phyloP scores from a whole-genome alignment of 1,140 invertebrate species.

The Neodiprion fabricii region DNA sequence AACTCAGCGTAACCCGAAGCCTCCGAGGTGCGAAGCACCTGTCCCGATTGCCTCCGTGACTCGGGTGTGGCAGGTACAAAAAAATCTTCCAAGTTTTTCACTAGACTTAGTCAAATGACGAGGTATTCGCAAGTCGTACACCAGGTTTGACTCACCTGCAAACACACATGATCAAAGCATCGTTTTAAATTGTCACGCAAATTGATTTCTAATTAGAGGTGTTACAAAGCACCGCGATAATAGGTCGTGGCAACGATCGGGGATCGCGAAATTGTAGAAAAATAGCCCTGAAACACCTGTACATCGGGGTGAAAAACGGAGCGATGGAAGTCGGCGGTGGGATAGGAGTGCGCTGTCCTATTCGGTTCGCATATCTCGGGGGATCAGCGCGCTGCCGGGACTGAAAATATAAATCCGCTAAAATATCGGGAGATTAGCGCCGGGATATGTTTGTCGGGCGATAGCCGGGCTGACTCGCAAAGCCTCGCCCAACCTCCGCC shows the following conservation, averaged over 20 bases:
- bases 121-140: too few relatives aligned
- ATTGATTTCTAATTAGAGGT: too few relatives aligned
- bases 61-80: not conserved
- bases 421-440: conserved; percentile 61
- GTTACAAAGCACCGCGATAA: too few relatives aligned
- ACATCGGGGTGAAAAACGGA: too few relatives aligned
- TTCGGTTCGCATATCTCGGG: conserved; percentile 13
- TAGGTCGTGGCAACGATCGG: too few relatives aligned
- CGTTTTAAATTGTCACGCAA: too few relatives aligned
- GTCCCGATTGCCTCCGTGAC: not conserved
- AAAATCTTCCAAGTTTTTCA: not conserved
- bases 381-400: conserved; percentile 29
- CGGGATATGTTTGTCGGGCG: conserved; percentile 40
- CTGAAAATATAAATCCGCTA: conserved; percentile 57
- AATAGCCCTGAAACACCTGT: too few relatives aligned
- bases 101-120: not conserved
- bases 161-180: too few relatives aligned
- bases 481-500: not conserved
- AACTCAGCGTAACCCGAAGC: not conserved
- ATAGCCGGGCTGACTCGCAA: conserved; percentile 10
- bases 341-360: not conserved
- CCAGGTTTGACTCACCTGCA: too few relatives aligned
- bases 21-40: not conserved
- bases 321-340: too few relatives aligned
- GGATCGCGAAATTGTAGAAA: too few relatives aligned